These are phyloP conservation scores for Clarias macrocephalus DNA, from an alignment of 2,113 vertebrate species.

Conservation along the genomic window DNA sequence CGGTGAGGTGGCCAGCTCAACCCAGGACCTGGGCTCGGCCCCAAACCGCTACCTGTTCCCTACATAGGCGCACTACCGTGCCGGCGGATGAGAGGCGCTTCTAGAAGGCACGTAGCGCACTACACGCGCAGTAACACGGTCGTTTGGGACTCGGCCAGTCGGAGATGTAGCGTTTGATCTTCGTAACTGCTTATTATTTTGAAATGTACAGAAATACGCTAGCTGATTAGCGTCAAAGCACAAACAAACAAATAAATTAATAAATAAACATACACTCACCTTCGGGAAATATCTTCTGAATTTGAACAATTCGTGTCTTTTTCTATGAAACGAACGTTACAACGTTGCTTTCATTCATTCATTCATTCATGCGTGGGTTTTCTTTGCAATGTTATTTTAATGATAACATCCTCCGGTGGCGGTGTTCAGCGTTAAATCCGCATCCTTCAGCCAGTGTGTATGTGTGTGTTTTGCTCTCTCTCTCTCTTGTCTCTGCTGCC, in stretches of 20 bases:
- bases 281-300: background rate
- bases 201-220: background rate
- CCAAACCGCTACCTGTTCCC: background rate
- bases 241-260: no score
- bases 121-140: background rate
- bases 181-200: background rate
- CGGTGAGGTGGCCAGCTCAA: background rate
- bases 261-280: background rate
- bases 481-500: background rate
- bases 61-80: background rate
- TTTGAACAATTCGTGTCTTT: no score
- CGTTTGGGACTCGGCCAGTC: background rate
- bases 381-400: background rate
- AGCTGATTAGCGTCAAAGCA: background rate
- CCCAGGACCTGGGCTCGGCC: conserved; percentile 20
- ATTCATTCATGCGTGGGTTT: background rate
- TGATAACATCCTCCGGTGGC: background rate
- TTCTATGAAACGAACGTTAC: no score
- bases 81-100: no score
- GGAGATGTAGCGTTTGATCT: background rate
- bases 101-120: background rate
- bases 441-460: conserved; percentile 25
- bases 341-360: no score
- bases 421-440: conserved; percentile 35
- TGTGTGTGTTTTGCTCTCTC: background rate